Conservation (phyloP, 2,888 invertebrate species). For the Lathronympha strigana region DNA sequence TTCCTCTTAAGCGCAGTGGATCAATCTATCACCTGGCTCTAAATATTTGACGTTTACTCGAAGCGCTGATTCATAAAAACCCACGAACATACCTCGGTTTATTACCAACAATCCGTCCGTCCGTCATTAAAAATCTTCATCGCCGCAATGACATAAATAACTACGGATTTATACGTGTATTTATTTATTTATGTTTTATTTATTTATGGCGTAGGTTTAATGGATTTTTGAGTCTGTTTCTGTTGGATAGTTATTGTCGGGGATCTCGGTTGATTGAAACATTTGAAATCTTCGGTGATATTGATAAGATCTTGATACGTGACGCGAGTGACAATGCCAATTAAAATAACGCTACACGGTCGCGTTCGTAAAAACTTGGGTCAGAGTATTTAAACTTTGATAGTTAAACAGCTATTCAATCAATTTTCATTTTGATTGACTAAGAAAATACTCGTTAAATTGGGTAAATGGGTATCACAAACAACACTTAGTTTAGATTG, state of each 20-base stretch:
- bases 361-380: slow-evolving; percentile 13
- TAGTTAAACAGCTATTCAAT: slow-evolving; percentile 3
- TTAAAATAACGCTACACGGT: slow-evolving; percentile 35
- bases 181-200: slow-evolving; percentile 42
- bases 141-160: slow-evolving; percentile 43
- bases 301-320: slow-evolving; percentile 36
- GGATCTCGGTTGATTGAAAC: slow-evolving; percentile 36
- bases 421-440: not conserved
- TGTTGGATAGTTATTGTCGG: slow-evolving; percentile 32
- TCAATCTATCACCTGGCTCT: slow-evolving; percentile 35
- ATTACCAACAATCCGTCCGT: slow-evolving; percentile 40
- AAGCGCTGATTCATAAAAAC: slow-evolving; percentile 38
- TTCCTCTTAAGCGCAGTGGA: slow-evolving; percentile 18
- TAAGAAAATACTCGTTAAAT: no score
- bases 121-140: slow-evolving; percentile 42
- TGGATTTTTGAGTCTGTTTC: slow-evolving; percentile 41
- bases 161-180: slow-evolving; percentile 41
- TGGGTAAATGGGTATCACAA: not conserved
- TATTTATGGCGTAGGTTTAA: slow-evolving; percentile 39
- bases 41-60: slow-evolving; percentile 40
- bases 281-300: slow-evolving; percentile 31
- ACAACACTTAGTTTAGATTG: not conserved
- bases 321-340: slow-evolving; percentile 38
- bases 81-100: slow-evolving; percentile 36
- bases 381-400: not conserved